Evolutionary conservation across 1,140 invertebrate genomes (phyloP).

Genomic region (Hesperophylax magnus): DNA sequence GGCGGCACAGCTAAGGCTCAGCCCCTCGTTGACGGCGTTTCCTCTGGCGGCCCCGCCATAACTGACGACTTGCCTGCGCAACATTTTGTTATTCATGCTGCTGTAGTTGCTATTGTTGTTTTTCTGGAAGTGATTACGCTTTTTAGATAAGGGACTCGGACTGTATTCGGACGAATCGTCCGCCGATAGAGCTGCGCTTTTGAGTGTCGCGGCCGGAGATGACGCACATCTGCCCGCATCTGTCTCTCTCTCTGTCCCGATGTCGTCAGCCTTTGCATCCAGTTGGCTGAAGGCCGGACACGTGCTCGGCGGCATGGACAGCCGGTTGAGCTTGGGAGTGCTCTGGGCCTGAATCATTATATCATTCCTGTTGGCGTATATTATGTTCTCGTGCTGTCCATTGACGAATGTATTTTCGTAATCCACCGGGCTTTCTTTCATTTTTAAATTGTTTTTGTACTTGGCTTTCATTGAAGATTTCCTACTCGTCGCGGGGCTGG

Average conservation of each 20-base stretch:
- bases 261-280: slow-evolving; percentile 57
- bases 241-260: slow-evolving; percentile 48
- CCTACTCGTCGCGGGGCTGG: slow-evolving; percentile 60
- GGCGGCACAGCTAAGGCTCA: slow-evolving; percentile 63
- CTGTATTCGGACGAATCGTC: slow-evolving; percentile 54
- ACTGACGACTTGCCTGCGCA: slow-evolving; percentile 70
- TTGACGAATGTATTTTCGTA: slow-evolving; percentile 75
- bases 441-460: slow-evolving; percentile 60
- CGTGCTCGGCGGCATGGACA: slow-evolving; percentile 50
- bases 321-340: slow-evolving; percentile 57
- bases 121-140: slow-evolving; percentile 73
- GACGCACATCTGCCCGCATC: slow-evolving; percentile 62
- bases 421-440: slow-evolving; percentile 79
- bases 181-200: slow-evolving; percentile 41
- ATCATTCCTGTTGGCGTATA: slow-evolving; percentile 64
- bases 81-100: slow-evolving; percentile 73
- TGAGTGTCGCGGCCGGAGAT: slow-evolving; percentile 57
- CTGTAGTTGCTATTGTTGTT: slow-evolving; percentile 72
- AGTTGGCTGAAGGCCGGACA: slow-evolving; percentile 42
- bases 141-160: slow-evolving; percentile 59
- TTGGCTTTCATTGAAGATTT: slow-evolving; percentile 61
- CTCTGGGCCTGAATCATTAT: slow-evolving; percentile 59
- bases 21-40: slow-evolving; percentile 49
- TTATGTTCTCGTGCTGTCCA: slow-evolving; percentile 67
- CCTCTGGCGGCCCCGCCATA: slow-evolving; percentile 67